Base-by-base conservation (phyloP, 1,140 invertebrate genomes). In the Cylas formicarius region DNA sequence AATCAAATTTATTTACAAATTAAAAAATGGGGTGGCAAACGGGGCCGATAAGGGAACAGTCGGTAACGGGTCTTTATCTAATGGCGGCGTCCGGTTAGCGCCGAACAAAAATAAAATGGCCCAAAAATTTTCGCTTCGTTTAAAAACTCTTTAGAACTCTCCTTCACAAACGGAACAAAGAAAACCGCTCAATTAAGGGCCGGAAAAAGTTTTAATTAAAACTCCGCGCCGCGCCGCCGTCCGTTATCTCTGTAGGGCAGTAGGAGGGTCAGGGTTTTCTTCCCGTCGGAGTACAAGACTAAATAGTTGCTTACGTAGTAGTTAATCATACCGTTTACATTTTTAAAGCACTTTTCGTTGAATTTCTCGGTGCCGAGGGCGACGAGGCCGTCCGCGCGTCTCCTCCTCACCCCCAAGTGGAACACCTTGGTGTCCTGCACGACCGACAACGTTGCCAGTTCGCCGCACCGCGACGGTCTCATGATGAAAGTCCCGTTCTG, bases 211-310 rank as follows among this genome's bases (percentile, higher is more conserved):
- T n/a, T n/a, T n/a, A n/a, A n/a, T n/a, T n/a, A n/a, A n/a, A n/a
- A n/a, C n/a, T n/a, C n/a, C n/a, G n/a, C n/a, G n/a, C n/a, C n/a
- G n/a, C n/a, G n/a, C n/a, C n/a, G n/a, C n/a, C n/a, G n/a, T n/a
- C n/a, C n/a, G n/a, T 55, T 45, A 13, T 66, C 66, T 33, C 56
- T 67, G 57, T 69, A 68, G 46, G 66, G 62, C 19, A 65, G 29
- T 10, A 65, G 40, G 19, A 65, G 50, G 13, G 58, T 61, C 13
- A 50, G 45, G 18, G 33, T 50, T 11, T 32, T 58, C 24, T 41
- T 44, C 23, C 56, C 56, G 3, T 50, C 23, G 7, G 61, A 61
- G 49, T 47, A 62, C 27, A 65, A 52, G 28, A 62, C 49, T 31
- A 65, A 53, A 53, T 65, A 62, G 48, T 65, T 65, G 47, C 62